Conservation (phyloP, 2,888 invertebrate species). For the Carcina quercana region DNA sequence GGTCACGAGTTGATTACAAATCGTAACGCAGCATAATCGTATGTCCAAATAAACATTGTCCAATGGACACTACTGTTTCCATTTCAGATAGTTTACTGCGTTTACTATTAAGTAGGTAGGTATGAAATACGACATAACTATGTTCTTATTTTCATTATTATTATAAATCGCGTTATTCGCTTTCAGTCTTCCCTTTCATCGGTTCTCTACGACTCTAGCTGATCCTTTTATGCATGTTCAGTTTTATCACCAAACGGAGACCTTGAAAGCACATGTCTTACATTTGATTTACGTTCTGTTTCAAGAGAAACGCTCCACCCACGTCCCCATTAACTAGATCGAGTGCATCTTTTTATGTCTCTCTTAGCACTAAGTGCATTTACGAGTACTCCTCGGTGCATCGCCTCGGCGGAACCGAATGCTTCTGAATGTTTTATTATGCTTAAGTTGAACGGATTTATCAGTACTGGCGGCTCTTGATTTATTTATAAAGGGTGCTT, state of each 20-base stretch:
- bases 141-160: no score
- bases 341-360: slow-evolving; percentile 63
- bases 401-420: slow-evolving; percentile 36
- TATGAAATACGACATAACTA: no score
- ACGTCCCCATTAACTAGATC: slow-evolving; percentile 57
- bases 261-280: slow-evolving; percentile 19
- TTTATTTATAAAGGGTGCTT: slow-evolving; percentile 14
- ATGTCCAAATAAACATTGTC: no score
- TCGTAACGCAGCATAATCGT: no score
- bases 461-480: slow-evolving; percentile 28
- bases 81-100: no score
- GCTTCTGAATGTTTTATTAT: slow-evolving; percentile 46
- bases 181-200: no score
- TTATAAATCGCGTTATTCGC: no score
- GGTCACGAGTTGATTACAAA: no score
- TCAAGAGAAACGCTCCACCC: slow-evolving; percentile 37
- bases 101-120: no score
- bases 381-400: slow-evolving; percentile 22
- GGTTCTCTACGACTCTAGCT: no score
- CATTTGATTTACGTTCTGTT: slow-evolving; percentile 34
- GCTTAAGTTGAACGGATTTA: slow-evolving; percentile 28
- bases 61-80: no score
- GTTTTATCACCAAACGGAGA: slow-evolving; percentile 4
- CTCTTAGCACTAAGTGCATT: slow-evolving; percentile 35
- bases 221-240: no score